A percentile compares a stretch with the other conserved stretches of the same genome.
Conservation (phyloP, 2,888 invertebrate species). For the Drosophila mayaguana region DNA sequence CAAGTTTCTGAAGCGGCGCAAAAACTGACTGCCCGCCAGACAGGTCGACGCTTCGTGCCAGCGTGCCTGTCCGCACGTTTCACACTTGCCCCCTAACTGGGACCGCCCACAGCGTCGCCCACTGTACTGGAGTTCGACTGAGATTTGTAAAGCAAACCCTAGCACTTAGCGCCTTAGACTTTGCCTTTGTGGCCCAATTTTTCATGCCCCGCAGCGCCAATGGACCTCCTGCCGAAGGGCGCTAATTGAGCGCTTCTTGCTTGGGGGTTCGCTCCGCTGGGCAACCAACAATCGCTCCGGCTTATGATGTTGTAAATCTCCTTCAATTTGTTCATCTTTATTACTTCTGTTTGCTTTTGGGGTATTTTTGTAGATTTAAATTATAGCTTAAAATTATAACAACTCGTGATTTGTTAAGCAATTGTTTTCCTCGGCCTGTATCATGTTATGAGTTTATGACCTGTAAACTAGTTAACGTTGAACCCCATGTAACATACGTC, state of each 20-base stretch:
- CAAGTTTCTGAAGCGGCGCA: constrained; percentile 59
- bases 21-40: constrained; percentile 58
- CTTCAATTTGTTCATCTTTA: constrained; percentile 33
- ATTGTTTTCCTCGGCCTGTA: constrained; percentile 18
- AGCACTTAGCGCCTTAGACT: constrained; percentile 58
- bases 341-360: constrained; percentile 37
- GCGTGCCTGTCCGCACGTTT: constrained; percentile 69
- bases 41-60: constrained; percentile 75
- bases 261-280: constrained; percentile 29
- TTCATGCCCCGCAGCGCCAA: constrained; percentile 47
- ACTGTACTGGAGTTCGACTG: constrained; percentile 44
- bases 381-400: constrained; percentile 35
- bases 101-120: constrained; percentile 63
- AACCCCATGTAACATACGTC: not conserved
- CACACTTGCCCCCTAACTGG: constrained; percentile 64
- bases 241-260: constrained; percentile 43
- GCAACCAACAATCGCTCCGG: constrained; percentile 36
- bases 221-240: constrained; percentile 50
- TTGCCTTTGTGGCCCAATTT: constrained; percentile 45
- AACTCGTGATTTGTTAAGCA: constrained; percentile 39
- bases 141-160: constrained; percentile 56
- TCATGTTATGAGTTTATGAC: constrained; percentile 22
- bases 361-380: constrained; percentile 33
- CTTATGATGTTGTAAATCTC: constrained; percentile 45
- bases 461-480: not conserved